phyloP scores from a whole-genome alignment of 2,888 invertebrate genomes.

The Stenolophus ochropezus region DNA sequence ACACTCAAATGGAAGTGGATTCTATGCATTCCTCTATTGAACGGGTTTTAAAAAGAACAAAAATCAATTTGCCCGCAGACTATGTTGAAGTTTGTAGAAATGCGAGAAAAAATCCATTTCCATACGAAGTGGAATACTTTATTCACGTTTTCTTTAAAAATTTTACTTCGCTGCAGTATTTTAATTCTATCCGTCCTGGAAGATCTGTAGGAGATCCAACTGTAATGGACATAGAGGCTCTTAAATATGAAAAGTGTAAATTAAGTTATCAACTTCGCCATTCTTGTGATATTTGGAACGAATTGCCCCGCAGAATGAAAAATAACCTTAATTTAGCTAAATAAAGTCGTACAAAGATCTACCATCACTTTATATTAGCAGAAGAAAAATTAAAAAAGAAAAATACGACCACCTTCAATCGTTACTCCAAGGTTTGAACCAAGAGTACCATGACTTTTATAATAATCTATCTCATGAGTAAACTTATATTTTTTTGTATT shows the following conservation, averaged over 20 bases:
- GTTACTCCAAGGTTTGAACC: neutral
- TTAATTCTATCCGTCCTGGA: neutral
- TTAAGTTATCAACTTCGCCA: neutral
- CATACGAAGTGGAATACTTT: too few species aligned
- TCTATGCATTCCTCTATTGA: constrained; percentile 67
- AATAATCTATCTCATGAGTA: neutral
- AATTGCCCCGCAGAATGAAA: neutral
- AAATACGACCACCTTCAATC: neutral
- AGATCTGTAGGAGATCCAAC: neutral
- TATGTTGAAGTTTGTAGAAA: neutral
- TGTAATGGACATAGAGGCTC: neutral
- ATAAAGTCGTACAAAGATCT: neutral
- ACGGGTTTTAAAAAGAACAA: constrained; percentile 64
- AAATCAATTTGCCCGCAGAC: constrained; percentile 11
- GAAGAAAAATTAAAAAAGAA: neutral
- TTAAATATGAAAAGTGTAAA: neutral
- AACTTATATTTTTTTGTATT: neutral
- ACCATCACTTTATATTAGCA: neutral
- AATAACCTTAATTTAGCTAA: neutral
- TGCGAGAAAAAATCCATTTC: too few species aligned
- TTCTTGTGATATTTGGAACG: neutral
- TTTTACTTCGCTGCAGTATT: neutral
- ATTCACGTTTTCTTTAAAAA: neutral
- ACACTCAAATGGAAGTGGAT: constrained; percentile 69
- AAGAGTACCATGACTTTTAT: neutral